Base-by-base conservation (phyloP, 2,797 vertebrate genomes). In the Micromesistius poutassou region DNA sequence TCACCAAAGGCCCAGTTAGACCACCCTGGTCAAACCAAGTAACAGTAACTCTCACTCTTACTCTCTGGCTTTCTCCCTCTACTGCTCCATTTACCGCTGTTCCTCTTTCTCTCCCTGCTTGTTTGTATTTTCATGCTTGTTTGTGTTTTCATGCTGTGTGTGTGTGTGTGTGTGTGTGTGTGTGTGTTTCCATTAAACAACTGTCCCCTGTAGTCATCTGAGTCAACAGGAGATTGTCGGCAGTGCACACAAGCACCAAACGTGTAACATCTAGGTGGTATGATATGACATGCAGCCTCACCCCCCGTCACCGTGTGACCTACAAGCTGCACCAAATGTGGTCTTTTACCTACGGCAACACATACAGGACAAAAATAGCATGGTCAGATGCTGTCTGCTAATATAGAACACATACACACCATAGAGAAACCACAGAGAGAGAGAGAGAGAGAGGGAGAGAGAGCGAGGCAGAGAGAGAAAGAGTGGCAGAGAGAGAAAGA, bases 1-100 rank as follows among this genome's bases (percentile, higher is more conserved):
- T 83, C 87, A 86, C 83, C 46, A 55, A 81, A 90, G 88, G 88
- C 86, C 81, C 78, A 82, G 83, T 89, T 87, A 88, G 91, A 89
- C 87, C 84, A 90, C 89, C 91, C 84, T 79, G 79, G 10, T 2
- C 81, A 74, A 66, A 72, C 25, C 25, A 75, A 68, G 38, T 77
- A 74, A 28, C 46, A 19, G 19, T 55, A 55, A 4, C 35, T 72
- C 12, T 81, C 36, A n/a, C 36, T 73, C 42, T 13, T n/a, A 66
- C 30, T 77, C 76, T 71, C 75, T 82, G 78, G 82, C 78, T 80
- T 19, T 73, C 22, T 77, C 22, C 71, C 6, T 50, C 28, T 72
- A 7, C 16, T 31, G 35, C 19, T 30, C 3, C 9, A 22, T 30
- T 31, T 73, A 40, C 31, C 78, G 79, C 30, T 33, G 42, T 77